phyloP scores from a whole-genome alignment of 2,888 invertebrate species.

The Drosophila dives region DNA sequence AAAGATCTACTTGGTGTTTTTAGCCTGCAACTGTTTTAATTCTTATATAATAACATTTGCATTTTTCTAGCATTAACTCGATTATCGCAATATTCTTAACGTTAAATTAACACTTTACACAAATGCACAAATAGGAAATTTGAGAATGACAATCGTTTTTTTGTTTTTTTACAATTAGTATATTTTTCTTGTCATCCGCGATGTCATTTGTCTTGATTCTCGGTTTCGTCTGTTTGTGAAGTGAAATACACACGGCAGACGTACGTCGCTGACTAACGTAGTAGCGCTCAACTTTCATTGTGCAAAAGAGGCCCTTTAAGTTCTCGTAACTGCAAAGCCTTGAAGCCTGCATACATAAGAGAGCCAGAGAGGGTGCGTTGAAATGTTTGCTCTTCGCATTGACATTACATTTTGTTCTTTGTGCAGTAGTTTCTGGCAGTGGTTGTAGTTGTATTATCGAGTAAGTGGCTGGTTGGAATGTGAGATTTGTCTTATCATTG shows the following conservation, averaged over 20 bases:
- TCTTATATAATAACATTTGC: slow-evolving; percentile 69
- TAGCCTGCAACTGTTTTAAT: slow-evolving; percentile 27
- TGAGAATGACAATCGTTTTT: slow-evolving; percentile 32
- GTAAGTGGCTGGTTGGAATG: slow-evolving; percentile 24
- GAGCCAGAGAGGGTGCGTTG: slow-evolving; percentile 29
- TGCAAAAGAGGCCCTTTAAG: slow-evolving; percentile 28
- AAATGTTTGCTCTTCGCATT: slow-evolving; percentile 56
- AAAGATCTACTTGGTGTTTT: slow-evolving; percentile 9
- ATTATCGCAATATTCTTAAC: slow-evolving; percentile 56
- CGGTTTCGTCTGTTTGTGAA: slow-evolving; percentile 29
- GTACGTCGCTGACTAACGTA: slow-evolving; percentile 48
- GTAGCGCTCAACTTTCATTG: slow-evolving; percentile 19
- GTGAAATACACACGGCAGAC: slow-evolving; percentile 38
- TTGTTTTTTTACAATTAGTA: slow-evolving; percentile 37
- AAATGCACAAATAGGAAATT: slow-evolving; percentile 11
- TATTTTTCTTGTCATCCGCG: slow-evolving; percentile 33
- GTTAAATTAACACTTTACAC: slow-evolving; percentile 57
- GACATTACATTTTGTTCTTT: slow-evolving; percentile 52
- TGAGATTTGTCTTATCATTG: slow-evolving; percentile 41
- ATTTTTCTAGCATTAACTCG: slow-evolving; percentile 45
- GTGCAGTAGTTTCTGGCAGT: slow-evolving; percentile 32
- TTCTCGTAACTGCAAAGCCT: slow-evolving; percentile 23
- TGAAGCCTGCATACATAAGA: slow-evolving; percentile 11
- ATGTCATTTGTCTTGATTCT: slow-evolving; percentile 19
- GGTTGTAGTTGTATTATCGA: slow-evolving; percentile 38